Evolutionary conservation across 2,797 vertebrate genomes (phyloP).

Genomic region (Synanceia verrucosa): DNA sequence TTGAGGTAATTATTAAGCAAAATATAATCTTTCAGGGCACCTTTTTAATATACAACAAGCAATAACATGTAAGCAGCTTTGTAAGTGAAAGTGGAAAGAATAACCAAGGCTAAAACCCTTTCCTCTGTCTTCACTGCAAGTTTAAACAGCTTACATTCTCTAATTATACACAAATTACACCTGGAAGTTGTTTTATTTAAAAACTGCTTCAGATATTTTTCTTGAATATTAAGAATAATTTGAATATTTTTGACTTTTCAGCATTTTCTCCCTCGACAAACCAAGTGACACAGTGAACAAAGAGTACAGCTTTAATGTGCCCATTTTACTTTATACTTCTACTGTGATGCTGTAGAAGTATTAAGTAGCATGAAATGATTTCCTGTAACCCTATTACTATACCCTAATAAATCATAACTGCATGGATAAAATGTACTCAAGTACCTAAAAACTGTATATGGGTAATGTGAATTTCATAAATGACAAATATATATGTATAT

Average conservation of each 20-base stretch:
- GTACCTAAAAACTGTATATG: background rate
- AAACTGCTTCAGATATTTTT: background rate
- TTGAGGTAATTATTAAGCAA: background rate
- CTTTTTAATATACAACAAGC: background rate
- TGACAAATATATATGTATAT: background rate
- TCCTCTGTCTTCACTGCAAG: background rate
- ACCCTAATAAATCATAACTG: background rate
- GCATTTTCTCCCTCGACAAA: background rate
- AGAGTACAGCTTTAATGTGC: background rate
- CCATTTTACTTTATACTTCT: background rate
- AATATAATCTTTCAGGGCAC: background rate
- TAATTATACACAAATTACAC: background rate
- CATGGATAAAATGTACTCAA: background rate
- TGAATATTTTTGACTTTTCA: background rate
- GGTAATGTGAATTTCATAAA: conserved; percentile 6
- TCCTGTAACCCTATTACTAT: background rate
- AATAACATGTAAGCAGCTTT: background rate
- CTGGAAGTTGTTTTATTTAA: background rate
- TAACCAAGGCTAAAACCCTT: background rate
- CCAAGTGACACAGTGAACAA: background rate
- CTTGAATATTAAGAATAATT: no score
- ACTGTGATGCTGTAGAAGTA: background rate
- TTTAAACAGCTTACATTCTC: background rate
- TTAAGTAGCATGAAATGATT: background rate
- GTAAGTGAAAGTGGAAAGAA: no score